Evolutionary conservation across 2,113 vertebrate genomes (phyloP).

Genomic region (Pholis gunnellus): DNA sequence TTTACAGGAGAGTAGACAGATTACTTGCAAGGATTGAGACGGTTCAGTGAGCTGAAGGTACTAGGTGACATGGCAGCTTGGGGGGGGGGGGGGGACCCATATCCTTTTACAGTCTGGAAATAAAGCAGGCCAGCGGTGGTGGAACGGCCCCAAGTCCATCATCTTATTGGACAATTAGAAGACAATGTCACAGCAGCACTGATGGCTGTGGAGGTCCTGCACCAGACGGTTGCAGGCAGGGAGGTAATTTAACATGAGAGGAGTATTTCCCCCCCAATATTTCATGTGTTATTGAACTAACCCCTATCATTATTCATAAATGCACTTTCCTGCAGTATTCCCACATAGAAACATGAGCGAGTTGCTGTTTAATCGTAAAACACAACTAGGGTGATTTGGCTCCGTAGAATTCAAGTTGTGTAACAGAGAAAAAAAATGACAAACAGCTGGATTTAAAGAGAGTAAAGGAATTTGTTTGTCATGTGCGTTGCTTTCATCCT

Average conservation of each 20-base stretch:
- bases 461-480: conserved; percentile 56
- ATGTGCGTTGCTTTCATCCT: conserved; percentile 52
- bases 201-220: conserved; percentile 10
- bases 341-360: neutral
- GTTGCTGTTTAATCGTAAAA: neutral
- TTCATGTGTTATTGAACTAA: conserved; percentile 19
- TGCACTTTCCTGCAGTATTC: conserved; percentile 1
- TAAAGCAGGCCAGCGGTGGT: conserved; percentile 47
- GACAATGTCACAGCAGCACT: conserved; percentile 14
- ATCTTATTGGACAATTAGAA: conserved; percentile 41
- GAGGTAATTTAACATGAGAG: conserved; percentile 15
- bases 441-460: conserved; percentile 43
- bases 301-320: conserved; percentile 9
- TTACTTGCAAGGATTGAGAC: conserved; percentile 59
- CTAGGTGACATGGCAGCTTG: conserved; percentile 55
- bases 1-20: conserved; percentile 65
- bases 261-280: conserved; percentile 22
- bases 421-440: conserved; percentile 49
- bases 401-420: conserved; percentile 13
- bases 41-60: conserved; percentile 71
- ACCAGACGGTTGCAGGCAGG: conserved; percentile 10
- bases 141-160: conserved; percentile 34
- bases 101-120: conserved; percentile 82
- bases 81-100: conserved; percentile 36
- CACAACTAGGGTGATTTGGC: neutral